Percentiles rank a stretch among this genome's conserved stretches.
Evolutionary conservation across 2,888 invertebrate species (phyloP).

Genomic region (Drosophila kambysellisi): DNA sequence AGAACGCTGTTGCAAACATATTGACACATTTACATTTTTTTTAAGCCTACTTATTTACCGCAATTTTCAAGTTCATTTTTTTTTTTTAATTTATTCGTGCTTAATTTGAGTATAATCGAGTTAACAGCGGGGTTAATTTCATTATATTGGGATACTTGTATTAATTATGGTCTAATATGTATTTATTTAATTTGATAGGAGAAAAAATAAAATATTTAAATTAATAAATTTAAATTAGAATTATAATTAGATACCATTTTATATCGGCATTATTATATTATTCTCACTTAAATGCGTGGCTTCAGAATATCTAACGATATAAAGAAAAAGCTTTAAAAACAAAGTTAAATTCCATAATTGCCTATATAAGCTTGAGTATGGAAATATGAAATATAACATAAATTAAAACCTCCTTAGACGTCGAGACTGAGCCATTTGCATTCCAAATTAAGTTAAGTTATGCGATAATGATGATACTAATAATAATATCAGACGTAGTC

Average conservation of each 20-base stretch:
- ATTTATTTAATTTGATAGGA: too few relatives aligned
- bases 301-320: too few relatives aligned
- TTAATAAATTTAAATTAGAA: too few relatives aligned
- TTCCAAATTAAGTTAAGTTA: not conserved
- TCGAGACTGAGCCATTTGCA: not conserved
- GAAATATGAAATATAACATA: not conserved
- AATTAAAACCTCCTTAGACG: not conserved
- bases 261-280: too few relatives aligned
- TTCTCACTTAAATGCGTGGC: too few relatives aligned
- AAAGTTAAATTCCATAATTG: too few relatives aligned
- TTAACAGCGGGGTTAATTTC: not conserved
- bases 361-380: not conserved
- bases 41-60: not conserved
- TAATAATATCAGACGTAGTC: slow-evolving; percentile 3
- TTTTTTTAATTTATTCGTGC: not conserved
- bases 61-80: not conserved
- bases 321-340: too few relatives aligned
- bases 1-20: not conserved
- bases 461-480: slow-evolving; percentile 2
- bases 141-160: not conserved
- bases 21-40: too few relatives aligned
- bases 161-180: not conserved
- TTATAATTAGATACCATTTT: too few relatives aligned
- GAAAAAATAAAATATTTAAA: too few relatives aligned
- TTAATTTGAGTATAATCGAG: not conserved